Evolutionary conservation across 2,888 invertebrate species (phyloP), one percentile per base, ranked within the genome.

Genomic region (Cerastis leucographa): DNA sequence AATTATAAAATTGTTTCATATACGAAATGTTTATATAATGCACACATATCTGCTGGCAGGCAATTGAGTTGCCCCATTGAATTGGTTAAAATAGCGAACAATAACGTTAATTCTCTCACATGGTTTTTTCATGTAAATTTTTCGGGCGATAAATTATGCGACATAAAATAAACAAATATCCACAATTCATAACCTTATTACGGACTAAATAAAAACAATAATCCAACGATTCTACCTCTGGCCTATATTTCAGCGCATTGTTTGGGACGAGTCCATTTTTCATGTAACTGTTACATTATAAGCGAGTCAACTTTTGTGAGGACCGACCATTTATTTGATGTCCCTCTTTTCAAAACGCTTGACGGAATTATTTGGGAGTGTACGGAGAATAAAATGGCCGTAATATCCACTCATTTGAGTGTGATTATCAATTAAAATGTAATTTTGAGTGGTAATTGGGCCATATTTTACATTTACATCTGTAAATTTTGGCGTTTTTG

Each of bases 221-320:
- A 87, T 83, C 76, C 67, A n/a, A 87, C 71, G 66, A 70, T 83
- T 80, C 81, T 72, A 74, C 73, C 69, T 78, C 72, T 72, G 66
- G 71, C 78, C 85, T 67, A 89, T 89, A 90, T 89, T 89, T 91
- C 90, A 91, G 71, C 22, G 74, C 87, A 88, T 89, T 90, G 88
- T 89, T 81, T 86, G 65, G 40, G 74, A 71, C 66, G 74, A 83
- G 78, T 75, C 87, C 88, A 89, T 91, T 90, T 90, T 90, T 91
- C 90, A 90, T 89, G 89, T 89, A 86, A 91, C 81, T 74, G 85
- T 71, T 75, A 83, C 82, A 76, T 84, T 80, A 82, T 84, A 87
- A 88, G 80, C 73, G 84, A 87, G 80, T 84, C 77, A 74, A 85
- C 87, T 87, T 88, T 84, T 83, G 80, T 83, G 77, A 84, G 66